Base-by-base conservation (phyloP, 2,113 vertebrate species). In the Cacatua alba region DNA sequence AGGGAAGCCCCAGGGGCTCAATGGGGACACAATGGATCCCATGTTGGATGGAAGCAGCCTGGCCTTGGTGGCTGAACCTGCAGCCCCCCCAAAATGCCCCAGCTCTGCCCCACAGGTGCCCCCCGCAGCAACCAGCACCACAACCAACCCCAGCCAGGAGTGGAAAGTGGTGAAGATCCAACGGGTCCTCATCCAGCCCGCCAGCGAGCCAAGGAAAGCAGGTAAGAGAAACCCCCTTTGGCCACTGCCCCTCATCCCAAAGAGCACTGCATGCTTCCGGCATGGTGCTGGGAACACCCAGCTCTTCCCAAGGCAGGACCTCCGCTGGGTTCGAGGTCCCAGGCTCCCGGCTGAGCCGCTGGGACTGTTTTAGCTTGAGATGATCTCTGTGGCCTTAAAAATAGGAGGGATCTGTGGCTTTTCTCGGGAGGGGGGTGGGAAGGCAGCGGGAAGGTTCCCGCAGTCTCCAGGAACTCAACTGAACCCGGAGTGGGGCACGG, bases 121-220 rank as follows among this genome's bases (percentile, higher is more conserved):
- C 31, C 29, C 26, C 1, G 0, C 74, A 65, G 84, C 65, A 63
- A 53, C 62, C 51, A 82, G 53, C 60, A 76, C 79, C 24, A 12
- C 0, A 0, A 51, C 13, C 0, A 10, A 60, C 29, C 59, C 84
- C 62, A 88, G 48, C 91, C 97, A 95, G 39, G 97, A 97, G 44
- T 97, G 97, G 98, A 96, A 97, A n/a, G 46, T 93, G 44, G 94
- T 86, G 82, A 98, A 97, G 94, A 94, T 97, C 48, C 86, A 57
- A 20, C 79, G 70, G 31, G 97, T 97, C 39, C 80, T 95, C 79
- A 90, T 97, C 53, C 70, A 77, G 41, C 89, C 94, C 1, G 6
- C 57, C 20, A 9, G 74, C 1, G 83, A 96, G 83, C 78, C 65
- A 1, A 97, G 92, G 97, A 98, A 97, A 95, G 52, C 72, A 37